Percentiles rank a stretch among this genome's conserved stretches.
phyloP scores from a whole-genome alignment of 2,888 invertebrate genomes.

The Gerosis bhagava region DNA sequence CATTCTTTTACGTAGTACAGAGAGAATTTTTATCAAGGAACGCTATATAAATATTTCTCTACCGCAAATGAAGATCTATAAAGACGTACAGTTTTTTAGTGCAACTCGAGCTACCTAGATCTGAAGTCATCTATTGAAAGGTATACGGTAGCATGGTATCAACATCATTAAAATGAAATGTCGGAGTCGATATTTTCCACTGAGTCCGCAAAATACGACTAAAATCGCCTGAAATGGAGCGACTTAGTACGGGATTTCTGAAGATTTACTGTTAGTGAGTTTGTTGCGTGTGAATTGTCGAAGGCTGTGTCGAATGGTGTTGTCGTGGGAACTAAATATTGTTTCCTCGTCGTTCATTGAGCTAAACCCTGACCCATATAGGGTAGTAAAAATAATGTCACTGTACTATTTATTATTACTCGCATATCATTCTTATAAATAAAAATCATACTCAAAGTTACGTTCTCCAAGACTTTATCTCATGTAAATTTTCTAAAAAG shows the following conservation, averaged over 20 bases:
- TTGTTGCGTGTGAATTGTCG: constrained; percentile 37
- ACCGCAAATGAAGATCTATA: constrained; percentile 3
- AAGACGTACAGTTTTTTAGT: constrained; percentile 6
- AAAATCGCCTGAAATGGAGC: constrained; percentile 13
- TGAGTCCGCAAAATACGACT: constrained; percentile 15
- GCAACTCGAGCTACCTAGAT: constrained; percentile 1
- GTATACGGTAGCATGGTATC: too few species aligned
- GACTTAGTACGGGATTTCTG: constrained; percentile 35
- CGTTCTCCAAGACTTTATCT: too few species aligned
- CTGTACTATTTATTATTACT: too few species aligned
- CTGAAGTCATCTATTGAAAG: too few species aligned
- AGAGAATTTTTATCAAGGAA: constrained; percentile 16
- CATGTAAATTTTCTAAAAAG: too few species aligned
- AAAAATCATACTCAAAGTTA: too few species aligned
- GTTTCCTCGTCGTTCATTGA: neutral
- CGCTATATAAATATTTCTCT: constrained; percentile 14
- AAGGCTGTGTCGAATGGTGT: constrained; percentile 31
- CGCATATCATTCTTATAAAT: too few species aligned
- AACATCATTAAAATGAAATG: constrained; percentile 19
- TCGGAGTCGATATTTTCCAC: constrained; percentile 11
- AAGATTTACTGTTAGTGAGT: constrained; percentile 45
- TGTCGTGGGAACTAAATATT: constrained; percentile 3
- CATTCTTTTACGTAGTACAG: too few species aligned
- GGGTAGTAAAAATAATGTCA: too few species aligned
- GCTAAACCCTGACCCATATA: constrained; percentile 2